Conservation (phyloP, 1,140 invertebrate species). For the Bombus consobrinus region DNA sequence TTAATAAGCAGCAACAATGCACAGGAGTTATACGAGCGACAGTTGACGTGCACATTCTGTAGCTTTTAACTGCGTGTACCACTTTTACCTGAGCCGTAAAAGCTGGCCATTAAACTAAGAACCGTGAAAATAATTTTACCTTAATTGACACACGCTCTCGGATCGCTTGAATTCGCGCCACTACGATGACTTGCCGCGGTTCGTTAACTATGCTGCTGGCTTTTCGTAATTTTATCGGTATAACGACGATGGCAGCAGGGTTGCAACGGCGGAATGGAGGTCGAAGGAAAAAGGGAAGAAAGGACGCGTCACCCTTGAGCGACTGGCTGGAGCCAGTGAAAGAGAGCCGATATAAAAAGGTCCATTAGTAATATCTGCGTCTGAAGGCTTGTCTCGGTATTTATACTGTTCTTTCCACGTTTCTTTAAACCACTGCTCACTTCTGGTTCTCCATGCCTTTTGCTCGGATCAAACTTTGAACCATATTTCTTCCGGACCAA, state of each 20-base stretch:
- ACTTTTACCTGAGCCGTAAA: not conserved
- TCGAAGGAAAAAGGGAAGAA: constrained; percentile 15
- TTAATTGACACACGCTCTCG: not conserved
- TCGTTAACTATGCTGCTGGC: not conserved
- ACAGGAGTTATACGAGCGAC: not conserved
- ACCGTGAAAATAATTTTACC: not conserved
- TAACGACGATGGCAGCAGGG: constrained; percentile 17
- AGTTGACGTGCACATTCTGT: not conserved
- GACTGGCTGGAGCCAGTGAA: not conserved
- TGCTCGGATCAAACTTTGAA: not conserved
- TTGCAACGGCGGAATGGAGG: not conserved
- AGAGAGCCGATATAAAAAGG: constrained; percentile 41
- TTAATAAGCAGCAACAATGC: too few relatives aligned
- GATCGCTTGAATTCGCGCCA: not conserved
- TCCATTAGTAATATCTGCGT: constrained; percentile 51
- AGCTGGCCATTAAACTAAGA: not conserved
- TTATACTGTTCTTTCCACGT: constrained; percentile 35
- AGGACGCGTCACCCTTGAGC: constrained; percentile 51
- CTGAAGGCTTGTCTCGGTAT: constrained; percentile 40
- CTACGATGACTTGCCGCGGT: not conserved
- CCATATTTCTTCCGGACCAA: not conserved
- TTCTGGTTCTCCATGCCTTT: not conserved
- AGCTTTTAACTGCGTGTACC: not conserved
- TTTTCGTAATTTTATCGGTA: constrained; percentile 14
- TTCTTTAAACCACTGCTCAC: constrained; percentile 3